Conservation (phyloP, 2,797 vertebrate species). For the Huso huso region DNA sequence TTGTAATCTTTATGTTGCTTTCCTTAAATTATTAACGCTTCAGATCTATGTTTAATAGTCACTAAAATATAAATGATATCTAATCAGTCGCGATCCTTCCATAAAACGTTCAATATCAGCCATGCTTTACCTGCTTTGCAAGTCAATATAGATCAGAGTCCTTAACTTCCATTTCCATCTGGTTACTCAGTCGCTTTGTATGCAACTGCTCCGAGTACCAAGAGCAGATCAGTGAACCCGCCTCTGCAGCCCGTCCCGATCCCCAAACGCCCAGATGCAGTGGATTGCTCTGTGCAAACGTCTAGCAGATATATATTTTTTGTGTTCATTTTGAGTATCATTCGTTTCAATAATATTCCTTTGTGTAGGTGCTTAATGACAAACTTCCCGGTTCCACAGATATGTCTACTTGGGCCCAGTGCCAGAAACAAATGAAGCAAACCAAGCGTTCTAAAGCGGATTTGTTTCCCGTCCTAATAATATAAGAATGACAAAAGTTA, state of each 20-base stretch:
- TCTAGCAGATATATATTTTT: slow-evolving; percentile 32
- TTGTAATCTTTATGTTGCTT: too few relatives aligned
- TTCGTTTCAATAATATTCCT: slow-evolving; percentile 19
- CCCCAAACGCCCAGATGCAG: slow-evolving; percentile 30
- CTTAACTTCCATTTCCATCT: slow-evolving; percentile 19
- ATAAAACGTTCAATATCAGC: too few relatives aligned
- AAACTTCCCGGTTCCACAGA: slow-evolving; percentile 23
- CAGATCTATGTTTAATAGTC: slow-evolving; percentile 7
- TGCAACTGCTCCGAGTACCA: slow-evolving; percentile 17
- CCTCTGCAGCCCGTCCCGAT: slow-evolving; percentile 16
- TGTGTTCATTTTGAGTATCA: slow-evolving; percentile 30
- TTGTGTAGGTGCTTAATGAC: slow-evolving; percentile 21
- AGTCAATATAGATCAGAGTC: too few relatives aligned
- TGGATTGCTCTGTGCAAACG: slow-evolving; percentile 40
- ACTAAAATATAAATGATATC: background rate
- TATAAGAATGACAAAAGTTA: background rate
- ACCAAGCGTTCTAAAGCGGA: background rate
- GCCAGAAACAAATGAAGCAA: background rate
- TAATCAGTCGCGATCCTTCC: slow-evolving; percentile 2
- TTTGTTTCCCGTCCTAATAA: background rate
- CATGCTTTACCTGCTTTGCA: too few relatives aligned
- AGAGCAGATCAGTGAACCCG: slow-evolving; percentile 16
- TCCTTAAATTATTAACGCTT: slow-evolving; percentile 14
- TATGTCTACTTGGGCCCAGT: slow-evolving; percentile 16
- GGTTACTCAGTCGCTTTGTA: slow-evolving; percentile 13